Evolutionary conservation across 2,797 vertebrate genomes (phyloP).

Genomic region (Ceryle rudis): DNA sequence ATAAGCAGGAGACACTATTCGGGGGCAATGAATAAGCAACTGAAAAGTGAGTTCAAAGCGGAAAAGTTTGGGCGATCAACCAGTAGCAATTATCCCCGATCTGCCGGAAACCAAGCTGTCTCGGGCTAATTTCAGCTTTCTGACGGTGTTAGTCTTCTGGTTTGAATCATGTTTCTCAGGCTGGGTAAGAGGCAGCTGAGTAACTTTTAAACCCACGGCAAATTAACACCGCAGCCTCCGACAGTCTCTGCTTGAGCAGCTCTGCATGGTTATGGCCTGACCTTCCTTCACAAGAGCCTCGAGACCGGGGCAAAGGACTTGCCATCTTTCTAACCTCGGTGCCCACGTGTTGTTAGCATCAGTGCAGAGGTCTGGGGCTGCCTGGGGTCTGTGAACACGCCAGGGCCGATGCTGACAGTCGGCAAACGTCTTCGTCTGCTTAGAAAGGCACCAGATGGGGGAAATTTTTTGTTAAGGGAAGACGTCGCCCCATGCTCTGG

Average conservation of each 20-base stretch:
- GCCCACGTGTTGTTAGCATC: neutral
- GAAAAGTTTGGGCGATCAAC: neutral
- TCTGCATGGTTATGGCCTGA: neutral
- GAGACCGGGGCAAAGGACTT: neutral
- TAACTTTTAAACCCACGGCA: neutral
- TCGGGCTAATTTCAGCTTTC: conserved; percentile 8
- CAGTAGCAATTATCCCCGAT: conserved; percentile 28
- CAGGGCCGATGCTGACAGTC: neutral
- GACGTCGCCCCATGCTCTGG: accelerated
- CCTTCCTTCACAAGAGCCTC: accelerated
- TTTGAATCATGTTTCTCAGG: conserved; percentile 21
- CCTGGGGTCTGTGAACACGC: neutral
- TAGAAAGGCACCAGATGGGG: neutral
- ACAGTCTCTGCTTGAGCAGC: neutral
- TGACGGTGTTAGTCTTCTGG: neutral
- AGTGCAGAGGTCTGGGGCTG: neutral
- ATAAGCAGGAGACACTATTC: neutral
- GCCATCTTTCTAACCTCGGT: neutral
- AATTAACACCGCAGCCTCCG: neutral
- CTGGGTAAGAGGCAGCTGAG: neutral
- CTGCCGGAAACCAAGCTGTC: conserved; percentile 26
- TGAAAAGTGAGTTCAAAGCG: conserved; percentile 26
- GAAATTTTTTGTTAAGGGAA: neutral
- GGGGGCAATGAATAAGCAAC: neutral
- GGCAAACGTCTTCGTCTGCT: neutral